Evolutionary conservation across 2,888 invertebrate genomes (phyloP), one percentile per base, ranked within the genome.

Genomic region (Ctena decussata): DNA sequence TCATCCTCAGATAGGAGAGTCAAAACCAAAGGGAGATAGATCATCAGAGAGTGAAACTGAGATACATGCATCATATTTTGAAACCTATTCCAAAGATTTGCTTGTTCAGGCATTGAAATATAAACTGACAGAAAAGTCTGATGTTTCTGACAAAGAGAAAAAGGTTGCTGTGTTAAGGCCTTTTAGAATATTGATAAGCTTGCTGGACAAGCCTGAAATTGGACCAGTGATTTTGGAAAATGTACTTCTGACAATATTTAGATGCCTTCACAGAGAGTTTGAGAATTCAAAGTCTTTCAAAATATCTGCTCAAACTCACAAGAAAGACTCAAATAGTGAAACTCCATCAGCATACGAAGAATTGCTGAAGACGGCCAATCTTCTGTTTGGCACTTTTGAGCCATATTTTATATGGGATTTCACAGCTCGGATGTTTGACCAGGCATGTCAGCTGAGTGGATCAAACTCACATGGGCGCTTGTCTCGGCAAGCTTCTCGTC

Each of bases 391-490:
- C 78, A 97, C 98, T 0, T 96, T 98, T 86, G 98, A 98, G 94
- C 97, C 97, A n/a, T 97, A 97, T 81, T 98, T 98, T 94, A 97
- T 98, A 80, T 98, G 98, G 98, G 97, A 97, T 87, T 98, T 97
- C 93, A 97, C 98, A 90, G 96, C 95, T 0, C 91, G 95, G 6
- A 94, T 95, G 86, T 96, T 96, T 91, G 93, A 93, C 74, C 74
- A 82, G 44, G 90, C 94, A 11, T 95, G 95, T 90, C 87, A 85
- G 6, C 80, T 82, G 41, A 72, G 73, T n/a, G 72, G 73, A 18
- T 65, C 80, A n/a, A 71, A 44, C 69, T 27, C 65, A 21, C 27
- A 44, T 24, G 53, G 39, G n/a, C 21, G 12, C 69, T 39, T 60
- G 49, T 72, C 78, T 11, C 11, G 79, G 57, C 77, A 80, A 39